Evolutionary conservation across 2,797 vertebrate species (phyloP).

Genomic region (Diglossa cyanea): DNA sequence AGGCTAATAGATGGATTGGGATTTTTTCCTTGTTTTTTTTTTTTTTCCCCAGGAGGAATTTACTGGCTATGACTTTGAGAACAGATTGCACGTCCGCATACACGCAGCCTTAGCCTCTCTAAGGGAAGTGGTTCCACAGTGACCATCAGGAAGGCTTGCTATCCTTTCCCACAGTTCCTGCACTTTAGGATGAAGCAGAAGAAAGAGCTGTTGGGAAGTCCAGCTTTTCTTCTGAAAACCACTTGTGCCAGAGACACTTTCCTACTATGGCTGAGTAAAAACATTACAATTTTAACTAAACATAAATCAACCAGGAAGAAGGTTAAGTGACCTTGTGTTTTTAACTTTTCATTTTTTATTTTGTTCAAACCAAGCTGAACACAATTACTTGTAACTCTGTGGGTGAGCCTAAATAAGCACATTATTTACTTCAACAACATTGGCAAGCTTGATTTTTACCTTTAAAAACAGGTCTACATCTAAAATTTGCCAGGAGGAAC

Average conservation of each 20-base stretch:
- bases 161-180: constrained; percentile 59
- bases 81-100: constrained; percentile 95
- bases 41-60: constrained; percentile 85
- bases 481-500: neutral
- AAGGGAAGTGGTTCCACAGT: constrained; percentile 85
- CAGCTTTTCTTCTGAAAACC: constrained; percentile 72
- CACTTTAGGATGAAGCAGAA: constrained; percentile 73
- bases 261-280: constrained; percentile 43
- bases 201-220: constrained; percentile 66
- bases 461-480: neutral
- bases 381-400: neutral
- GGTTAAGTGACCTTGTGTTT: constrained; percentile 75
- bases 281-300: neutral
- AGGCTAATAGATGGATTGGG: neutral
- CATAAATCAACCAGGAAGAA: constrained; percentile 42
- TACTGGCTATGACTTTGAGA: constrained; percentile 96
- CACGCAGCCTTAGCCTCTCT: constrained; percentile 92
- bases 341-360: constrained; percentile 63
- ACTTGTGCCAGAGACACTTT: constrained; percentile 70
- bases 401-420: constrained; percentile 56
- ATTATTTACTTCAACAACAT: neutral
- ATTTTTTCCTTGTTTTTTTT: neutral
- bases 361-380: constrained; percentile 56
- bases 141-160: constrained; percentile 49
- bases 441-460: neutral